Base-by-base conservation (phyloP, 1,140 invertebrate genomes). In the Antheraea pernyi region DNA sequence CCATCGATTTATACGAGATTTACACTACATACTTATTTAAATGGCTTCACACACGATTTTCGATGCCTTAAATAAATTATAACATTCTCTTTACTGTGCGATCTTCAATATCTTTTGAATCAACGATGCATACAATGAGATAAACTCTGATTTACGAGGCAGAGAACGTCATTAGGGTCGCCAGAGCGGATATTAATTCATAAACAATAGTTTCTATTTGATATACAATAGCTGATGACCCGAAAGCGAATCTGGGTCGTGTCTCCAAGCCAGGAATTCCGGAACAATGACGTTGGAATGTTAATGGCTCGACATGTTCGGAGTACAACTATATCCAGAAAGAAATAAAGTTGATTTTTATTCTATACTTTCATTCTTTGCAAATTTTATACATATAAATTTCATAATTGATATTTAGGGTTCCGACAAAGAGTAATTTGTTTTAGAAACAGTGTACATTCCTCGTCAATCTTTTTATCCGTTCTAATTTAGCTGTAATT, bases 281-380 rank as follows among this genome's bases (percentile, higher is more conserved):
- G 30, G 67, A n/a, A 66, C 69, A 70, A 72, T 68, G 68, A 39
- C 59, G 39, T 53, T 63, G 68, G 72, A 77, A 73, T 74, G 67
- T 77, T 77, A 76, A 76, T 77, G 65, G 65, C 42, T 48, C 11
- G 64, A 76, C 68, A 73, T 63, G 73, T 73, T 65, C 58, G 19
- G 67, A 64, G 30, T 59, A 63, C 58, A 69, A 59, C 30, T 72
- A 69, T 68, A 19, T 60, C 18, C 22, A 42, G 61, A 73, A 73
- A 73, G 60, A 69, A 72, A 62, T 69, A 42, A 18, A 3, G 67
- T 42, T 67, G 22, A 30, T 30, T 30, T 30, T 30, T 2, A 30
- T 30, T 30, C 22, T 30, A 30, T 30, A 30, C 22, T 30, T 30
- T 30, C 22, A 30, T 30, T 30, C 22, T 30, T 30, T 30, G 22